Base-by-base conservation (phyloP, 2,113 vertebrate genomes). In the Merops nubicus region DNA sequence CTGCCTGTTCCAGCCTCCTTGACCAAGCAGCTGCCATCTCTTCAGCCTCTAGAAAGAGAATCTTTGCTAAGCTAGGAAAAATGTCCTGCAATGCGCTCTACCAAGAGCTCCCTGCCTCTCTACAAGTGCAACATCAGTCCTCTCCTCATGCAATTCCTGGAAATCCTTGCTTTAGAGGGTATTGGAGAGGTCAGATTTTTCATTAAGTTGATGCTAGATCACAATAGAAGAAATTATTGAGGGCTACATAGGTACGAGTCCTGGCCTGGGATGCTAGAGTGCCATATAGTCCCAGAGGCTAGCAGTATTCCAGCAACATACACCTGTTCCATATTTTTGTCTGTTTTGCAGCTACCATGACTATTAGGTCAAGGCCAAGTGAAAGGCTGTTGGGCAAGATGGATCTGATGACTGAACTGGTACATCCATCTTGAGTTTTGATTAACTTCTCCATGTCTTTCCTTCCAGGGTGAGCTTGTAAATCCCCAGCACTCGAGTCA, bases 181-280 rank as follows among this genome's bases (percentile, higher is more conserved):
- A 6, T 11, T 65, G 19, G n/a, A 88, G 21, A 63, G 12, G 12
- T 62, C 54, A 53, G 31, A 51, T 1, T 40, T 59, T 79, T 34
- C 53, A 29, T 50, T 20, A 42, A 92, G 48, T 60, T 29, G 40
- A 31, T 1, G 1, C 13, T 26, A 63, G 47, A 34, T 57, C 25
- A 54, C 33, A 91, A 28, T 5, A 76, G 12, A 57, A 54, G 43
- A 80, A 92, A 75, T 72, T 40, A 59, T 21, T 75, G 60, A 75
- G 50, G 11, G 23, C 19, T 85, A 9, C 18, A 8, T 33, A 8
- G 19, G 13, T 84, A 34, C 12, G 34, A 43, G 34, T 68, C 14
- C 10, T 56, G 34, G 18, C 29, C 48, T 0, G 0, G 26, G 31
- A 89, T 64, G 7, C 47, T n/a, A 50, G 25, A 59, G 13, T 54